Evolutionary conservation across 2,888 invertebrate species (phyloP).

Genomic region (Hirtodrosophila trivittata): DNA sequence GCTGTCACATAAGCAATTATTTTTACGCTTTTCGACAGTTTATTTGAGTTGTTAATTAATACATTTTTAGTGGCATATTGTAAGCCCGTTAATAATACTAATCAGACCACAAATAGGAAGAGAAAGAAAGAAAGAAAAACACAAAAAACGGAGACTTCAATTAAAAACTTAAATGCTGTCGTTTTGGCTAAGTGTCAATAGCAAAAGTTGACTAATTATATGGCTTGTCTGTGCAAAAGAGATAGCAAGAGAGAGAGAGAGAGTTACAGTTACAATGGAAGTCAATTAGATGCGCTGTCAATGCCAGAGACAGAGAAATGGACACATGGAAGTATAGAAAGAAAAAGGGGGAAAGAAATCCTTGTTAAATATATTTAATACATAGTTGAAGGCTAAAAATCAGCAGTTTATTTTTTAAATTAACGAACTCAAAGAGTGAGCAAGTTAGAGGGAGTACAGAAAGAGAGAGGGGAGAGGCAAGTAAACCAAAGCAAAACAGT

Average conservation of each 20-base stretch:
- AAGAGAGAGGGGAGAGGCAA: slow-evolving; percentile 3
- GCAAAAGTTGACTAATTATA: slow-evolving; percentile 68
- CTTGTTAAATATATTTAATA: slow-evolving; percentile 38
- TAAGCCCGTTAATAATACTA: slow-evolving; percentile 30
- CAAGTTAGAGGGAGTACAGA: slow-evolving; percentile 1
- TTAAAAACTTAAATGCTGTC: slow-evolving; percentile 48
- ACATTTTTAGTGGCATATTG: too few species aligned
- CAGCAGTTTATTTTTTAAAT: slow-evolving; percentile 47
- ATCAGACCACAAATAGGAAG: slow-evolving; percentile 24
- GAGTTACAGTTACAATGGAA: slow-evolving; percentile 44
- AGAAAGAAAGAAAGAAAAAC: slow-evolving; percentile 4
- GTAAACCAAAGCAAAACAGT: slow-evolving; percentile 61
- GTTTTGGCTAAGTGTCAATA: slow-evolving; percentile 62
- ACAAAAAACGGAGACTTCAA: slow-evolving; percentile 42
- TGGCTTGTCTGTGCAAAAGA: slow-evolving; percentile 30
- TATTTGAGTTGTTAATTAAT: background rate
- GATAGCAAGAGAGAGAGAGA: slow-evolving; percentile 8
- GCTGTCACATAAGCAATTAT: too few species aligned
- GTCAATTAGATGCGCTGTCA: slow-evolving; percentile 67
- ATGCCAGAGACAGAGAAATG: slow-evolving; percentile 35
- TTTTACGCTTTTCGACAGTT: too few species aligned
- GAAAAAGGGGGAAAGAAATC: background rate
- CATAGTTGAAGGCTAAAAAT: slow-evolving; percentile 45
- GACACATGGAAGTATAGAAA: slow-evolving; percentile 9
- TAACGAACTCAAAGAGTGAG: slow-evolving; percentile 23